Base-by-base conservation (phyloP, 2,888 invertebrate species). In the Drosophila meridionalis region DNA sequence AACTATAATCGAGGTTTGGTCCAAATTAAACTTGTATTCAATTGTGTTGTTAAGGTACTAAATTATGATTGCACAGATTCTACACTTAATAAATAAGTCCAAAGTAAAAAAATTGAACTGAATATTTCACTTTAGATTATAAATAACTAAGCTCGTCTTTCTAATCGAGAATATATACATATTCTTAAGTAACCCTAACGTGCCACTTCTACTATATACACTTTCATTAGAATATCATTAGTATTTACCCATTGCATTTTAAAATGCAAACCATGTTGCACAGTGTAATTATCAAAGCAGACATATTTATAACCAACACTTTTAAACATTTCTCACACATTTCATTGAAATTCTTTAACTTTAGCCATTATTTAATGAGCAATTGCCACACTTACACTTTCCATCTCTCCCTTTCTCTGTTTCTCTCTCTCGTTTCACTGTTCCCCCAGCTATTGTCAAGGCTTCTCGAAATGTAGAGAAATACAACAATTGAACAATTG, bases 401-500 rank as follows among this genome's bases (percentile, higher is more conserved):
- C n/a, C n/a, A 9, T n/a, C 36, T 30, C 8, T 4, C 32, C 30
- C 32, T 47, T 2, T 11, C 26, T 20, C 9, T 12, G 30, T 43
- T 9, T 30, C 14, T n/a, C 36, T 38, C 20, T 4, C 9, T 47
- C 36, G n/a, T 14, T 1, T n/a, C 47, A 1, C 12, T 36, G 32
- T 4, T 32, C n/a, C 32, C 48, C 7, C 48, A 14, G 48, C 64
- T 69, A 47, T 80, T 69, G 67, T 68, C 40, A 57, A 62, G 64
- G 69, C 56, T 70, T 52, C 48, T 62, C 66, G 26, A 45, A 47
- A 61, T 64, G 56, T 20, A 32, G 61, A 61, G 61, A 69, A 45
- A 38, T 69, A 48, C 70, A 78, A 78, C 71, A 80, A 71, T 68
- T 68, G 78, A 68, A 76, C 71, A 76, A 80, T 80, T 68, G 45